Evolutionary conservation across 2,888 invertebrate genomes (phyloP).

Genomic region (Dasypogon diadema): DNA sequence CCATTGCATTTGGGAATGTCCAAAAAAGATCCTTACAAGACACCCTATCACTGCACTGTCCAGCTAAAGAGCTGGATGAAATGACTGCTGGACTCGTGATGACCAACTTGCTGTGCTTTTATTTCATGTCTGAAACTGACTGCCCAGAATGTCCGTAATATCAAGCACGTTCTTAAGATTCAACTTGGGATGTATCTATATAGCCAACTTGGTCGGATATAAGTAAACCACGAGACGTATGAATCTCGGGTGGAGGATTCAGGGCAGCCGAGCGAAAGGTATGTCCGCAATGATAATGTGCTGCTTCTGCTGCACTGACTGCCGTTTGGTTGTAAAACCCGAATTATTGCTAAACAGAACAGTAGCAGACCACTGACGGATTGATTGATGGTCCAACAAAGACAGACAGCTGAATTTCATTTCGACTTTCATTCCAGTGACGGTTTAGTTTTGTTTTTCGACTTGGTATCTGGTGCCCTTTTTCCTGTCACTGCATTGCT

Average conservation of each 20-base stretch:
- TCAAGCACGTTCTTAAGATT: slow-evolving; percentile 41
- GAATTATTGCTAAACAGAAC: slow-evolving; percentile 56
- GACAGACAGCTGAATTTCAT: slow-evolving; percentile 59
- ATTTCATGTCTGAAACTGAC: slow-evolving; percentile 49
- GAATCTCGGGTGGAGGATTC: slow-evolving; percentile 24
- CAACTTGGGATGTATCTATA: not conserved
- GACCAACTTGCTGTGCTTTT: slow-evolving; percentile 53
- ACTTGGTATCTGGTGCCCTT: no score
- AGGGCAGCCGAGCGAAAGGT: slow-evolving; percentile 28
- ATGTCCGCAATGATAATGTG: slow-evolving; percentile 55
- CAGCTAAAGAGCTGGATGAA: slow-evolving; percentile 28
- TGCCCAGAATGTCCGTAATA: slow-evolving; percentile 6
- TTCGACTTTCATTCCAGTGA: slow-evolving; percentile 54
- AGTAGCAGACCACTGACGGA: slow-evolving; percentile 58
- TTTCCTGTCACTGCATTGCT: no score
- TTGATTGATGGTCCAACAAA: slow-evolving; percentile 59
- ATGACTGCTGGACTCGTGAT: slow-evolving; percentile 53
- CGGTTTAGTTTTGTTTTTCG: not conserved
- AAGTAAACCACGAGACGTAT: slow-evolving; percentile 38
- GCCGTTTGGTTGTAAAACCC: slow-evolving; percentile 56
- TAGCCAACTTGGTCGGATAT: not conserved
- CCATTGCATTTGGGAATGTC: slow-evolving; percentile 48
- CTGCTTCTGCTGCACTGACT: slow-evolving; percentile 49
- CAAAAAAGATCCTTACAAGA: slow-evolving; percentile 49
- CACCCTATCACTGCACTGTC: slow-evolving; percentile 39